Base-by-base conservation (phyloP, 2,113 vertebrate species). In the Gila orcuttii region DNA sequence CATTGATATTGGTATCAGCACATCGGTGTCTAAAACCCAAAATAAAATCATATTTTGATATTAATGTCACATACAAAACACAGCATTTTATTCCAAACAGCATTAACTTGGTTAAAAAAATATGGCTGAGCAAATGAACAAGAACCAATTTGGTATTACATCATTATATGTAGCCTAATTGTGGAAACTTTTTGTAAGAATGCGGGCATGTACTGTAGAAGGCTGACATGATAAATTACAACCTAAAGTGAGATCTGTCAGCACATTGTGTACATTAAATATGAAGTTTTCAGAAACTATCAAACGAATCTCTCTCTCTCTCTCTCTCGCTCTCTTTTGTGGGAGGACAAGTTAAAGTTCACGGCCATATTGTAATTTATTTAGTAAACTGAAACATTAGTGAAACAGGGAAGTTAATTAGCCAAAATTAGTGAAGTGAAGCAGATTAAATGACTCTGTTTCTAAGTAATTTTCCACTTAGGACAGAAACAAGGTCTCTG, bases 351-450 rank as follows among this genome's bases (percentile, higher is more conserved):
- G 23, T 64, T 66, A 81, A 42, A 15, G 8, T 31, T n/a, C 57
- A 9, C 13, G 0, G 6, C 23, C 77, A 21, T 79, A 39, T n/a
- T 79, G 11, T 42, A 42, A 55, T 15, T 57, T 1, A 83, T 39
- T 39, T 83, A n/a, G 11, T 60, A 60, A 60, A 79, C 52, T 79
- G 77, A 79, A 79, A 55, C 47, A 28, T 55, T 36, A 83, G 47
- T 33, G 12, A 78, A 55, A n/a, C 73, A 64, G n/a, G 47, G 36
- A 86, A 86, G 28, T 81, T 60, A 80, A 81, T 74, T 71, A 64
- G 13, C 23, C 23, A 23, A 71, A 83, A 73, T 52, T 13, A 82
- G 60, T 57, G 33, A 59, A 17, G 81, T 52, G 28, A 42, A 59
- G 50, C 50, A 57, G 7, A 83, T 36, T 71, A 28, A 59, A 39